Conservation (phyloP, 2,797 vertebrate genomes). For the Garrulus glandarius region DNA sequence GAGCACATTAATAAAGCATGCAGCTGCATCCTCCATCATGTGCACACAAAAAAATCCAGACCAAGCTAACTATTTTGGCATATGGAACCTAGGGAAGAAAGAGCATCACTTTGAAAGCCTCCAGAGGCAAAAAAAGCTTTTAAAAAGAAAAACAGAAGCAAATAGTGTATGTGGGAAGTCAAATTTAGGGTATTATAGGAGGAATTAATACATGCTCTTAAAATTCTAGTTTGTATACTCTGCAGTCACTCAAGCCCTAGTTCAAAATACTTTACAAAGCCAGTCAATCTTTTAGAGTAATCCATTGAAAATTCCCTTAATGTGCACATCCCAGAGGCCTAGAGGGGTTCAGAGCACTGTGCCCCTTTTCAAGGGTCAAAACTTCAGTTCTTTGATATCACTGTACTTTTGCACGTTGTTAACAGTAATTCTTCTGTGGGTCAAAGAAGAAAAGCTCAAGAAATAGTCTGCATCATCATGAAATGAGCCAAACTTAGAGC, state of each 20-base stretch:
- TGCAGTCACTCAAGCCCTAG: neutral
- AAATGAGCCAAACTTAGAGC: neutral
- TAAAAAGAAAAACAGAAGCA: neutral
- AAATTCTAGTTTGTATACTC: neutral
- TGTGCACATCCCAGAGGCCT: neutral
- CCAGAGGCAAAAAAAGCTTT: constrained; percentile 47
- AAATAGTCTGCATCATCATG: neutral
- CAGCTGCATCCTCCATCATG: neutral
- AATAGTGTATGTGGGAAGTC: neutral
- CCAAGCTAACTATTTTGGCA: neutral
- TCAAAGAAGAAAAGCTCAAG: neutral
- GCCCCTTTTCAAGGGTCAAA: neutral
- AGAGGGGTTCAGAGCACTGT: neutral
- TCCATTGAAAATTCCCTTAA: neutral
- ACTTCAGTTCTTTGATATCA: neutral
- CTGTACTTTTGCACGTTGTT: neutral
- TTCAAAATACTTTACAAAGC: neutral
- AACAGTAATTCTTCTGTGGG: neutral
- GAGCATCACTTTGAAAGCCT: neutral
- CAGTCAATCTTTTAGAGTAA: neutral
- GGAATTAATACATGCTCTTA: neutral
- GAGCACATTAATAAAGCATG: neutral
- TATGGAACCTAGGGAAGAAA: neutral
- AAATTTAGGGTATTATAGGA: neutral
- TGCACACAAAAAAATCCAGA: neutral